Base-by-base conservation (phyloP, 2,888 invertebrate species). In the Myopa tessellatipennis region DNA sequence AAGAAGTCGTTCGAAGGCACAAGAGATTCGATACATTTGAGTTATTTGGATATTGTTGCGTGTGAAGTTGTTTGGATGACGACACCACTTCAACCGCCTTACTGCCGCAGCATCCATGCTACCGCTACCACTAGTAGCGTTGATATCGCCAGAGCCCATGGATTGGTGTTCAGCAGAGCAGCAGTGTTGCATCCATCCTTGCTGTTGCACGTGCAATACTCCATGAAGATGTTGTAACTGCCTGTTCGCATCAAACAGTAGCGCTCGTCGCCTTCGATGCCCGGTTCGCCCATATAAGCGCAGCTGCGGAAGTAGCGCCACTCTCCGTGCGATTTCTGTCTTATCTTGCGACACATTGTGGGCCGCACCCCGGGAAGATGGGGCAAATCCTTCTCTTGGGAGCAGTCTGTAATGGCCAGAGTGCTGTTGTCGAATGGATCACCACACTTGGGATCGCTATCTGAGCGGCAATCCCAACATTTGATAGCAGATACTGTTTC, bases 371-470 rank as follows among this genome's bases (percentile, higher is more conserved):
- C 94, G 1, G 92, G 93, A 77, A 95, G 90, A 88, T 95, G 94
- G 0, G 90, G 86, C 52, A 95, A 88, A 8, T 92, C 91, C 16
- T 88, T 90, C 78, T 91, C 91, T 84, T 93, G 92, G 73, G 90
- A 91, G 83, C 95, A 96, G 86, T 97, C 96, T 0, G 94, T 94
- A 72, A 96, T 96, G 0, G 96, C 95, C 78, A 96, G 93, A 0
- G 96, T 95, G 50, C 92, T 92, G 86, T 97, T 97, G 87, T 97
- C 97, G 85, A 97, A 97, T 0, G 97, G 97, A 90, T 97, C 97
- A 0, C 94, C 93, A 86, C 97, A 97, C 90, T 96, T 95, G 1
- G 96, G 95, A 89, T 97, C 97, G 77, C 92, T 93, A 85, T 95
- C 95, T 0, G 96, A 97, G 81, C 96, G 93, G 85, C 97, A 97